Base-by-base conservation (phyloP, 2,888 invertebrate species). In the Phytoseiulus persimilis region DNA sequence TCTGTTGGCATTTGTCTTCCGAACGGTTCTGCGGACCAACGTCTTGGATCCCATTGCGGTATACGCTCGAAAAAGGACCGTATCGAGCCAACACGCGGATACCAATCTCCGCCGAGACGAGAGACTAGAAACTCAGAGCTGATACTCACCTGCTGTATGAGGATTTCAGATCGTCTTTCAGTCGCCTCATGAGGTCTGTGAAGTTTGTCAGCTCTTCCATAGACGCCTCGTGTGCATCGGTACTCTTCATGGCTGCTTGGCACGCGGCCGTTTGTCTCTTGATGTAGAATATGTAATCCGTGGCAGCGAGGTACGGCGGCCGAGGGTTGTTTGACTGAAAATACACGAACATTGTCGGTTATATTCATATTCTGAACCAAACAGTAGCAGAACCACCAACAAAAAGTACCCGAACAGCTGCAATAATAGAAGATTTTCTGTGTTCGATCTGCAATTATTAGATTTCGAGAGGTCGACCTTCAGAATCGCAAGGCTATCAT, bases 141-240 rank as follows among this genome's bases (percentile, higher is more conserved):
- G 32, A 6, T n/a, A 33, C 39, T 33, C 31, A 87, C 87, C 87
- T 87, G 87, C 87, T 87, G 87, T 87, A 87, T 3, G 87, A 87
- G 5, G 87, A 87, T 32, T 87, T 87, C 32, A 87, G 39, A 45
- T 87, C 87, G 87, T 87, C 87, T 33, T 87, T 87, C 28, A 87
- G 87, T 33, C 45, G 32, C 31, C 87, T 31, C 87, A 87, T 87
- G 23, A 87, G 87, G 87, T 87, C 87, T 28, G 87, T 87, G 87
- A 87, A 87, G 32, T 87, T 87, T 32, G 87, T 87, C 9, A 87
- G 87, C 45, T 87, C 87, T 31, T 87, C 87, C 87, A 87, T 87
- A 6, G 87, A 87, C 32, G 87, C 31, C 18, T 87, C 87, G 87
- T 87, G 87, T 33, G 39, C 87, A 31, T 87, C 87, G 9, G 87